Evolutionary conservation across 35 echinoderm and acorn worm species (phyloP).

Genomic region (Amphiura filiformis): DNA sequence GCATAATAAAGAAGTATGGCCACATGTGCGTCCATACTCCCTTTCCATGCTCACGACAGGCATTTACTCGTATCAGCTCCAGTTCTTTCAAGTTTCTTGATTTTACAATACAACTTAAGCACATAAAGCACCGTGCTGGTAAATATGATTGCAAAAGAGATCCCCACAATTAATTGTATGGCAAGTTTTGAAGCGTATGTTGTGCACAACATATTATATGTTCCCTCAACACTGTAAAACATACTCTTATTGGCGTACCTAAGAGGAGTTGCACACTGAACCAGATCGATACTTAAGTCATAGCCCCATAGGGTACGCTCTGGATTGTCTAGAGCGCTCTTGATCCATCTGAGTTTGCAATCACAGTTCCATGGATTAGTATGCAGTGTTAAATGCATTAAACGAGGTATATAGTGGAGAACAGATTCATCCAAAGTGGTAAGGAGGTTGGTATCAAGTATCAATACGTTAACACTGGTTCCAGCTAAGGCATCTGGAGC

Average conservation of each 20-base stretch:
- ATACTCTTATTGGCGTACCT: not conserved
- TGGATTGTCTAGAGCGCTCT: constrained; percentile 10
- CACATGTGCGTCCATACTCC: not conserved
- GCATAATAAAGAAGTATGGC: too few species aligned
- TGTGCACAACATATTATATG: constrained; percentile 37
- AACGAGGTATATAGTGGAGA: constrained; percentile 1
- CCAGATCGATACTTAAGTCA: constrained; percentile 14
- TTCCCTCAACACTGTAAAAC: not conserved
- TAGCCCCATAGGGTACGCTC: not conserved
- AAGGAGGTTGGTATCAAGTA: constrained; percentile 40
- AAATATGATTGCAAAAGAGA: constrained; percentile 64
- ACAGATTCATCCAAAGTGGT: constrained; percentile 18
- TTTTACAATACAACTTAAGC: constrained; percentile 73
- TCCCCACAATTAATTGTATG: constrained; percentile 74
- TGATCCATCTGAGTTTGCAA: constrained; percentile 63
- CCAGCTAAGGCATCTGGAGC: constrained; percentile 32
- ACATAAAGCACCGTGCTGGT: constrained; percentile 66
- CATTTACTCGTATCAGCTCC: constrained; percentile 62
- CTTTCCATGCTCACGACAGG: constrained; percentile 9
- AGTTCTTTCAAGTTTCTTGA: constrained; percentile 68
- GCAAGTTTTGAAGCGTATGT: constrained; percentile 62
- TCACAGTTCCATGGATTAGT: constrained; percentile 78
- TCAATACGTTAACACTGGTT: not conserved
- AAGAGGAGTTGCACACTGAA: constrained; percentile 17
- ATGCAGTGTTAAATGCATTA: constrained; percentile 17